Conservation (phyloP, 2,797 vertebrate species). For the Anomalospiza imberbis region DNA sequence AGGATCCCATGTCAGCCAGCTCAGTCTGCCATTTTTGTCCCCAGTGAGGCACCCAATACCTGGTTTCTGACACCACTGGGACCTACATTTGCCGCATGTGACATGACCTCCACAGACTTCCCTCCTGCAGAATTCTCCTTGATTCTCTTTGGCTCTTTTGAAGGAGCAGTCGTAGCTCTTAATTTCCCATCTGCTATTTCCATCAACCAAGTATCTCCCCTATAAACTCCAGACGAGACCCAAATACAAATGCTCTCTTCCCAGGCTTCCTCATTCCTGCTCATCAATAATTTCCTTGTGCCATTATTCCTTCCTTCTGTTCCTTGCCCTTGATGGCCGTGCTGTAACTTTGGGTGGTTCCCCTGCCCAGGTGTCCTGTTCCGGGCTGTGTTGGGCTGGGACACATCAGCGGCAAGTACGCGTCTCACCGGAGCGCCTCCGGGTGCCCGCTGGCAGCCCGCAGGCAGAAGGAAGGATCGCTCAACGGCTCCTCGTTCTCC, state of each 20-base stretch:
- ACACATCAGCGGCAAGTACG: conserved; percentile 97
- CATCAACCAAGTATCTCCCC: not conserved
- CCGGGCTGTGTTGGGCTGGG: conserved; percentile 96
- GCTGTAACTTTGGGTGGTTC: not conserved
- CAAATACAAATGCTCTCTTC: accelerated
- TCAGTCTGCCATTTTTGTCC: not conserved
- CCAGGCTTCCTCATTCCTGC: not conserved
- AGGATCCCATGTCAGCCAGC: accelerated
- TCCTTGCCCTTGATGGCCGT: accelerated
- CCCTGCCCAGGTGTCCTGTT: conserved; percentile 86
- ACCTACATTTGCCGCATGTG: not conserved
- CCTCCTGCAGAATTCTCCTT: not conserved
- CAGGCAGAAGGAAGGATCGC: conserved; percentile 92
- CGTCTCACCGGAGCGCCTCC: conserved; percentile 94
- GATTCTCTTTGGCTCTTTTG: not conserved
- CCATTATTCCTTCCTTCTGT: not conserved
- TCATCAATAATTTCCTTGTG: accelerated
- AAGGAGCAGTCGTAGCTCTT: not conserved
- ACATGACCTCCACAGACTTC: not conserved
- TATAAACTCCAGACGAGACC: not conserved
- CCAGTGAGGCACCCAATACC: not conserved
- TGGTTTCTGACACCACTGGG: not conserved
- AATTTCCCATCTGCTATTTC: not conserved
- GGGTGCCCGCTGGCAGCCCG: conserved; percentile 93
- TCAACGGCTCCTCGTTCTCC: conserved; percentile 91